A percentile compares a stretch with the other conserved stretches of the same genome.
phyloP scores from a whole-genome alignment of 2,797 vertebrate species.

The Poecilia wingei region DNA sequence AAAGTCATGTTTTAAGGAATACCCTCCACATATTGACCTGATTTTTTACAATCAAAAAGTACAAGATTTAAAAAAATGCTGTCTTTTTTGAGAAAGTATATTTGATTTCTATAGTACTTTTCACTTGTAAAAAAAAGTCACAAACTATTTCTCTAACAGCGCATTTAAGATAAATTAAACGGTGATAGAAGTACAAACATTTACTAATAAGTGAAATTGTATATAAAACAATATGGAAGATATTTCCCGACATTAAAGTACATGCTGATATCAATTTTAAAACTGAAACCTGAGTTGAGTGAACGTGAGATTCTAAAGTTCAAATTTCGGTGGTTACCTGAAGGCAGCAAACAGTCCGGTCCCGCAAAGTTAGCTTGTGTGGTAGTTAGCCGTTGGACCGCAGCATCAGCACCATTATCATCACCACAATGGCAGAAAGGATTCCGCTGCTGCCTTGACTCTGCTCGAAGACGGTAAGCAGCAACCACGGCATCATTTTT shows the following conservation, averaged over 20 bases:
- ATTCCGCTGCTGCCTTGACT: background rate
- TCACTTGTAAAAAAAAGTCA: background rate
- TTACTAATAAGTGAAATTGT: background rate
- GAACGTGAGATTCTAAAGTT: background rate
- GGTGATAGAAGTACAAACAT: background rate
- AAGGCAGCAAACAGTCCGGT: conserved; percentile 58
- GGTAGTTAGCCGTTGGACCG: conserved; percentile 42
- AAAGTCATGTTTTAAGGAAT: background rate
- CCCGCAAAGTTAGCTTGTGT: conserved; percentile 58
- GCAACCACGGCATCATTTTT: background rate
- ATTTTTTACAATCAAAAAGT: background rate
- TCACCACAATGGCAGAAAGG: conserved; percentile 30
- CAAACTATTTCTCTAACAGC: background rate
- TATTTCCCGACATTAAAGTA: background rate
- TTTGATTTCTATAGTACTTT: background rate
- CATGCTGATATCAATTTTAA: background rate
- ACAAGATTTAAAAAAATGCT: background rate
- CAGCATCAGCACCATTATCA: conserved; percentile 34
- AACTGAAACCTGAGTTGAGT: background rate
- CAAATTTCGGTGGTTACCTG: conserved; percentile 18
- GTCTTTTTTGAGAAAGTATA: background rate
- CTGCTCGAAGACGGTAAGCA: background rate
- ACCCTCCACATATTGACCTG: background rate
- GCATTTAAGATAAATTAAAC: background rate
- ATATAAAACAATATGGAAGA: background rate